Conservation (phyloP, 2,888 invertebrate species). For the Nymphalis polychloros region DNA sequence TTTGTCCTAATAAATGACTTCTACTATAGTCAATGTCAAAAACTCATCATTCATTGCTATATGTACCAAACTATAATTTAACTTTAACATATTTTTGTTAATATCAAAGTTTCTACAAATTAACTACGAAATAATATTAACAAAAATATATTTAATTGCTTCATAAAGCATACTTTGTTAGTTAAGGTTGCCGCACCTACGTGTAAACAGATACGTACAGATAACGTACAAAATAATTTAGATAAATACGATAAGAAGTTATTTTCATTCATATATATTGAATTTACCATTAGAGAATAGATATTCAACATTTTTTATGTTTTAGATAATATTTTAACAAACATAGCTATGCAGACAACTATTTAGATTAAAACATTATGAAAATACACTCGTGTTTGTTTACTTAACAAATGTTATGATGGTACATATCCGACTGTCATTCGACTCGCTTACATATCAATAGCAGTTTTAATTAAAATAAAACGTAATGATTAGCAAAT, state of each 20-base stretch:
- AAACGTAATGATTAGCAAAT: not conserved
- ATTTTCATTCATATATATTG: constrained; percentile 15
- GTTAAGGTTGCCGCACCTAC: constrained; percentile 15
- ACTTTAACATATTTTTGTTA: no score
- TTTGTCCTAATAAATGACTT: not conserved
- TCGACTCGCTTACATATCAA: not conserved
- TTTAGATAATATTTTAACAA: not conserved
- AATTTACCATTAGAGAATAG: not conserved
- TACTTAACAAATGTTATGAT: constrained; percentile 8
- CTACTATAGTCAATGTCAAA: not conserved
- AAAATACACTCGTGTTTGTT: not conserved
- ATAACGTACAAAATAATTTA: constrained; percentile 26
- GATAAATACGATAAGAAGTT: constrained; percentile 26
- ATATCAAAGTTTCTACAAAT: not conserved
- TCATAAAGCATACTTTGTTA: not conserved
- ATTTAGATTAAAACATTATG: not conserved
- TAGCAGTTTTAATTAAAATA: no score
- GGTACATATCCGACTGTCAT: not conserved
- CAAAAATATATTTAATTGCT: not conserved
- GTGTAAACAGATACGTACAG: constrained; percentile 28
- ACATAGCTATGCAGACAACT: no score
- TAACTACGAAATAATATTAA: not conserved
- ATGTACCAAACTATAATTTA: no score
- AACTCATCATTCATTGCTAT: not conserved
- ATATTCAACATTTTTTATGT: no score